Evolutionary conservation across 2,113 vertebrate genomes (phyloP).

Genomic region (Salminus brasiliensis): DNA sequence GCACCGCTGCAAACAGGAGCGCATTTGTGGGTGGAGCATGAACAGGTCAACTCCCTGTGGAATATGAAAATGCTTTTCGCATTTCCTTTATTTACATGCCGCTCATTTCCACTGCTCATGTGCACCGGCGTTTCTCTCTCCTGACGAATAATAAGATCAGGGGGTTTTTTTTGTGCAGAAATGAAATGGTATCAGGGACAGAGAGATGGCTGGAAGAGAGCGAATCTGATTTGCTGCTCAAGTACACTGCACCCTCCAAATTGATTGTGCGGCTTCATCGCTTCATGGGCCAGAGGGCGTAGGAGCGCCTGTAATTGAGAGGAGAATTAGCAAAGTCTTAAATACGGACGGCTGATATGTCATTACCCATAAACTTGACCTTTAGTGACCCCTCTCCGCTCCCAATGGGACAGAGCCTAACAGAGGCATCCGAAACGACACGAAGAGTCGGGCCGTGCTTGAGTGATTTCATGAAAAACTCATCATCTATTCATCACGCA

Average conservation of each 20-base stretch:
- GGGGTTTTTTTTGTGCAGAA: slow-evolving; percentile 5
- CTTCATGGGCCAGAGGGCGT: slow-evolving; percentile 71
- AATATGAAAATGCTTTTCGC: background rate
- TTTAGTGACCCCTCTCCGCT: slow-evolving; percentile 79
- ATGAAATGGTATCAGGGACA: background rate
- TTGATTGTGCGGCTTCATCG: slow-evolving; percentile 78
- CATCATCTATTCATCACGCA: slow-evolving; percentile 99
- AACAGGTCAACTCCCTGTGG: background rate
- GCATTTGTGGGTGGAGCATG: background rate
- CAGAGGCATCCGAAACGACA: slow-evolving; percentile 48
- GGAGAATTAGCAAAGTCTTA: slow-evolving; percentile 92
- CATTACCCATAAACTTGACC: slow-evolving; percentile 99
- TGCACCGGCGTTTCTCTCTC: background rate
- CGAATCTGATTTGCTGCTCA: slow-evolving; percentile 69
- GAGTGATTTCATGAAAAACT: slow-evolving; percentile 99
- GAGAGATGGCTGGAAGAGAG: slow-evolving; percentile 12
- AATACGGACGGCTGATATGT: slow-evolving; percentile 93
- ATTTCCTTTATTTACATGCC: background rate
- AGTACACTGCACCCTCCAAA: slow-evolving; percentile 80
- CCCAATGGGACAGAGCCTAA: slow-evolving; percentile 74
- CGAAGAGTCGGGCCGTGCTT: slow-evolving; percentile 85
- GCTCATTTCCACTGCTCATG: background rate
- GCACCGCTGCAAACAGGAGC: background rate
- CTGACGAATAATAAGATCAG: background rate
- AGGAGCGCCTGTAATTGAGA: slow-evolving; percentile 81